Evolutionary conservation across 2,888 invertebrate genomes (phyloP).

Genomic region (Eristalis arbustorum): DNA sequence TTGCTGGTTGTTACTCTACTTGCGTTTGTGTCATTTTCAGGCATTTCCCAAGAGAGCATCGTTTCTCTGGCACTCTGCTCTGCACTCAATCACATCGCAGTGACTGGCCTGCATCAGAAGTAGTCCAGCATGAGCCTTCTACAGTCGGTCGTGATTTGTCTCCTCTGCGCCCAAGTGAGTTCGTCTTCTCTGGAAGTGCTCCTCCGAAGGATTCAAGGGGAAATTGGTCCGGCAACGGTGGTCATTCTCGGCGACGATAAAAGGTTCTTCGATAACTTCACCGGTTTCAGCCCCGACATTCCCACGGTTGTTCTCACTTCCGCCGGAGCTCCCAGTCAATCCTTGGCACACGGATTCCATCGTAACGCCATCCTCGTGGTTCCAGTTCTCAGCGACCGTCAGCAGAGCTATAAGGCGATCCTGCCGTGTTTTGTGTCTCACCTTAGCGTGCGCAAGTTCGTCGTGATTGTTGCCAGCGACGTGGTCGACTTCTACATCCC

Average conservation of each 20-base stretch:
- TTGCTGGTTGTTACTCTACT: too few species aligned
- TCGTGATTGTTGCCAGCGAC: neutral
- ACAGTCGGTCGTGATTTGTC: neutral
- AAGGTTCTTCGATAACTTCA: constrained; percentile 14
- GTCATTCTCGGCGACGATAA: neutral
- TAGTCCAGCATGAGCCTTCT: neutral
- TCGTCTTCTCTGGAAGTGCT: neutral
- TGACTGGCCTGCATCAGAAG: neutral
- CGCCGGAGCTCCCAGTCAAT: neutral
- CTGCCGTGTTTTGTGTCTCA: neutral
- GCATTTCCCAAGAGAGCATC: too few species aligned
- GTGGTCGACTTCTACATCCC: neutral
- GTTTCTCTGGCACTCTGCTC: too few species aligned
- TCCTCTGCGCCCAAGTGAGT: neutral
- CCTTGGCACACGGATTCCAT: neutral
- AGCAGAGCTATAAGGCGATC: neutral
- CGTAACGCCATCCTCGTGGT: neutral
- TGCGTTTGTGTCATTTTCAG: too few species aligned
- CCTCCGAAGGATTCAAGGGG: constrained; percentile 1
- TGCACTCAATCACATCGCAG: neutral
- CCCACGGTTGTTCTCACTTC: neutral
- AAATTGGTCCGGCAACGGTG: constrained; percentile 1
- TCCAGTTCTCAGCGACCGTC: neutral
- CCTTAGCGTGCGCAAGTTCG: neutral
- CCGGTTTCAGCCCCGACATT: neutral